phyloP scores from a whole-genome alignment of 2,113 vertebrate species.

The Alethe diademata region DNA sequence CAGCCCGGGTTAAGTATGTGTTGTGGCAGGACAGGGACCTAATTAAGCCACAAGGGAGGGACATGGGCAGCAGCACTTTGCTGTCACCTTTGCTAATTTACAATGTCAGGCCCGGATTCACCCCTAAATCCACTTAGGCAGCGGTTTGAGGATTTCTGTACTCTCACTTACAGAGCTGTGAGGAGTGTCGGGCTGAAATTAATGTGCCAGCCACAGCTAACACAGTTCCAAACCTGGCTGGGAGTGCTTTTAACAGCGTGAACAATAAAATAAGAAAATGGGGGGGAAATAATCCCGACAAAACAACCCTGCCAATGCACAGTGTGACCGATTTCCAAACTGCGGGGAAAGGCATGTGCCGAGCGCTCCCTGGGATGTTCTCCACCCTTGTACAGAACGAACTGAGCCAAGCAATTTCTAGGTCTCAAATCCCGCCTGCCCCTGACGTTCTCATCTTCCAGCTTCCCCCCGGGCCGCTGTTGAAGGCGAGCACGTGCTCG shows the following conservation, averaged over 20 bases:
- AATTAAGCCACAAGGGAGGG: not conserved
- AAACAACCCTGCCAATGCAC: not conserved
- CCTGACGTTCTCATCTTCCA: slow-evolving; percentile 45
- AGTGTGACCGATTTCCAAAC: slow-evolving; percentile 19
- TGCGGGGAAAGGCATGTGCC: slow-evolving; percentile 43
- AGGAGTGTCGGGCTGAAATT: not conserved
- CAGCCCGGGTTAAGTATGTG: not conserved
- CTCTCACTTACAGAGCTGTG: not conserved
- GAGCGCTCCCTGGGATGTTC: slow-evolving; percentile 33
- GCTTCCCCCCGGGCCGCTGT: not conserved
- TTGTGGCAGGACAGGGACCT: not conserved
- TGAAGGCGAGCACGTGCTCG: not conserved
- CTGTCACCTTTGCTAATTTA: not conserved
- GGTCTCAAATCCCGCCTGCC: slow-evolving; percentile 44
- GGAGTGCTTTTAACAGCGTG: not conserved
- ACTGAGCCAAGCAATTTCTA: slow-evolving; percentile 29
- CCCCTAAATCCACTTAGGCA: not conserved
- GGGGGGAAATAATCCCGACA: too few species aligned
- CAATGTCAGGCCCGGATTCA: not conserved
- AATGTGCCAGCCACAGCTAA: not conserved
- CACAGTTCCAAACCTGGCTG: not conserved
- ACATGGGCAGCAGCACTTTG: not conserved
- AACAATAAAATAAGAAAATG: not conserved
- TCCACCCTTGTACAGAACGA: slow-evolving; percentile 46
- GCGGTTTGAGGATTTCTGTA: not conserved